These are phyloP conservation scores for Heloderma charlesbogerti DNA, from an alignment of 2,113 vertebrate species.

Conservation along the genomic window DNA sequence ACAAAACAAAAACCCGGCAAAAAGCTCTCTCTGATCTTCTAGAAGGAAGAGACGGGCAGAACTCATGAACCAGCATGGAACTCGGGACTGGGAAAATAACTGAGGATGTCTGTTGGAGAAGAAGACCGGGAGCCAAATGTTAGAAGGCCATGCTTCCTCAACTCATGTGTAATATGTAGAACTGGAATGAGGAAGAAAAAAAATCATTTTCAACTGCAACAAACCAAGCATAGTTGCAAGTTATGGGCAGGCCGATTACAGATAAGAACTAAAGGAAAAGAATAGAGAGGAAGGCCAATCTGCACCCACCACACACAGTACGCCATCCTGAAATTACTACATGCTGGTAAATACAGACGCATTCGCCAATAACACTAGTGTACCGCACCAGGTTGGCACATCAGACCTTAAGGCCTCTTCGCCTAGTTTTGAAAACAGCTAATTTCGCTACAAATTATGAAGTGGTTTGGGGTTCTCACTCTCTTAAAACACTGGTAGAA, in stretches of 20 bases:
- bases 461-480: conserved; percentile 56
- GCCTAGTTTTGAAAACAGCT: conserved; percentile 16
- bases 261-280: not conserved
- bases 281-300: not conserved
- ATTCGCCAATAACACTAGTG: not conserved
- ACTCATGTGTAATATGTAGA: not conserved
- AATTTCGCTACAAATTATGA: conserved; percentile 57
- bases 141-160: not conserved
- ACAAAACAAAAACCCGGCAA: not conserved
- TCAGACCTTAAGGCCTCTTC: not conserved
- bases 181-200: not conserved
- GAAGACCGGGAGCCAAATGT: not conserved
- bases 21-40: not conserved
- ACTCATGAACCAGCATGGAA: not conserved
- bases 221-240: not conserved
- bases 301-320: not conserved
- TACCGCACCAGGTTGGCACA: not conserved
- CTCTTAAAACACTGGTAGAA: conserved; percentile 63
- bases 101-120: not conserved
- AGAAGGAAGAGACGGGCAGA: not conserved
- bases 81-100: not conserved
- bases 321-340: not conserved
- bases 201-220: not conserved
- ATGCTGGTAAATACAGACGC: not conserved
- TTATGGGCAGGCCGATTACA: not conserved